Base-by-base conservation (phyloP, 2,888 invertebrate genomes). In the Nipponacmea schrenckii region DNA sequence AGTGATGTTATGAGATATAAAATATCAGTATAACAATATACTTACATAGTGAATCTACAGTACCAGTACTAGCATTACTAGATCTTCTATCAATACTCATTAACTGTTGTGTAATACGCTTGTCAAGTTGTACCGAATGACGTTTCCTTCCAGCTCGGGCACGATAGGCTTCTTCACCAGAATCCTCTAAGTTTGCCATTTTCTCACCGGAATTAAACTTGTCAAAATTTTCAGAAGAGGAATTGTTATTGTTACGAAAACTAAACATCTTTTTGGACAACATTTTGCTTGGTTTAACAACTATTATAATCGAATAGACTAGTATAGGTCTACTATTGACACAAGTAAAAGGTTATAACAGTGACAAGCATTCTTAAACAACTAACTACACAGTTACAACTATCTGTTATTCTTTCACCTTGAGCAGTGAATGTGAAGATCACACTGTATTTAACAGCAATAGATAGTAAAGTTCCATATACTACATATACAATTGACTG, bases 101-200 rank as follows among this genome's bases (percentile, higher is more conserved):
- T 45, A 83, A 74, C 72, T 83, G 83, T 66, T 81, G 79, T 31
- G 80, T 83, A 39, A 85, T 72, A 46, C 83, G 79, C 75, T 81
- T 82, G 80, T 85, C 84, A 68, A 85, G 76, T 77, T 85, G 85
- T 48, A 85, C 83, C 71, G 84, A 85, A 75, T 85, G 84, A 2
- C 84, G 77, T 71, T 83, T 84, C 12, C 84, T 74, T 0, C 83
- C 84, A 27, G 84, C 80, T 15, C 82, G 77, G 10, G 84, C 79
- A 62, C 83, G 79, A 74, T 82, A 83, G 7, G 80, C 78, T 50
- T 83, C 83, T 70, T 83, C 80, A 5, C 78, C 80, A 24, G 72
- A 80, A 73, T 83, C 83, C 64, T 82, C 84, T 44, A 81, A 79
- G 73, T 77, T 81, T 73, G 76, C 77, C 79, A 84, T 81, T 79